Evolutionary conservation across 2,888 invertebrate species (phyloP), one percentile per base, ranked within the genome.

Genomic region (Darwinula stevensoni): DNA sequence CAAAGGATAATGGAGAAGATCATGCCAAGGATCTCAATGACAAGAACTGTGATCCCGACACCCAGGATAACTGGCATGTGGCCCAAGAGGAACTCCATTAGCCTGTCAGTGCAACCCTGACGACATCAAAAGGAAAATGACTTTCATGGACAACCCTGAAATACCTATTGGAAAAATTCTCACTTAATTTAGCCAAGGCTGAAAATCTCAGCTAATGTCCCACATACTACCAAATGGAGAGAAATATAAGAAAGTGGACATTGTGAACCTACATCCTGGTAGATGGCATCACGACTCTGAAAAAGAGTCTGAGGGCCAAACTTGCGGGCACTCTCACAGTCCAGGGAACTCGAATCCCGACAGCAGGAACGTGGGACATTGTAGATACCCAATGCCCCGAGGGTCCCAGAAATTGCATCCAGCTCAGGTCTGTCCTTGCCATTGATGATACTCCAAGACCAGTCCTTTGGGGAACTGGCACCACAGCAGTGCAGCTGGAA

Each of bases 1-100:
- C 72, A 72, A 31, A 76, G 54, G 40, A 69, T 57, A 47, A 75
- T 55, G 1, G 74, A 65, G 44, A 74, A 66, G 38, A 71, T 58
- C 45, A 76, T 56, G 17, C 70, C 71, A 30, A 74, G 49, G 29
- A 74, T 51, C 52, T 78, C 68, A 39, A 73, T 47, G 14, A 66
- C 52, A 15, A 67, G 64, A 35, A 74, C 57, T 17, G 61, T 61
- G 22, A 70, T 62, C 6, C 64, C 63, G 2, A 69, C 52, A 6
- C 61, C 63, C 31, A 71, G 57, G 31, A 73, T 57, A 34, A 65
- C 54, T 32, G 59, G 54, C 44, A 65, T 58, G 44, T 70, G 59
- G 14, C 59, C 58, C 32, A 61, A 52, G 34, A 72, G 50, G 18
- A 57, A 54, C 11, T 59, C 54, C 34, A 65, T 55, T 37, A 74